phyloP scores from a whole-genome alignment of 2,888 invertebrate species.

The Ectobius pallidus region DNA sequence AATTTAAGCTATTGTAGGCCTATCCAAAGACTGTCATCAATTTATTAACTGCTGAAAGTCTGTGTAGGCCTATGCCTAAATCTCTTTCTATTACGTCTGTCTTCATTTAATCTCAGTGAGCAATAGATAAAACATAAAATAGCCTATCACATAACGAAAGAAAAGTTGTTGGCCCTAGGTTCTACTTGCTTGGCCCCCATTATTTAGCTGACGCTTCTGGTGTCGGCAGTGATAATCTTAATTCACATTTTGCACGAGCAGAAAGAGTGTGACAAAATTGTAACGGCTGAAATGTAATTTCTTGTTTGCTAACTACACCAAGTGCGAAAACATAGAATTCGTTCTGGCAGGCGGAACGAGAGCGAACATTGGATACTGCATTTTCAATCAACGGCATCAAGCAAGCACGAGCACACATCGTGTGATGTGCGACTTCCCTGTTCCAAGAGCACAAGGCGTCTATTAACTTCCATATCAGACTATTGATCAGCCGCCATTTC shows the following conservation, averaged over 20 bases:
- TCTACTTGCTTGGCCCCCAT: background rate
- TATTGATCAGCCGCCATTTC: too few species aligned
- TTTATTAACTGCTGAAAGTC: too few species aligned
- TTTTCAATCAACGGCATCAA: constrained; percentile 10
- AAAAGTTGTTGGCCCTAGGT: too few species aligned
- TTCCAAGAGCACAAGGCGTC: background rate
- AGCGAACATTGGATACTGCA: background rate
- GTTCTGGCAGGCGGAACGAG: constrained; percentile 4
- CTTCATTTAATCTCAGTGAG: too few species aligned
- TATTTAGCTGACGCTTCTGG: background rate
- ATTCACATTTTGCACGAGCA: background rate
- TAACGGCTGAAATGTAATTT: constrained; percentile 4
- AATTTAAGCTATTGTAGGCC: too few species aligned
- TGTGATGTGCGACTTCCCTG: background rate
- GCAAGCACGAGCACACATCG: background rate
- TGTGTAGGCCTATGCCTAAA: too few species aligned
- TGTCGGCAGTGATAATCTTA: background rate
- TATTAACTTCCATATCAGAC: background rate
- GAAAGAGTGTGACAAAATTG: background rate
- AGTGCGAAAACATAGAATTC: background rate
- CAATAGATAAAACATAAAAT: too few species aligned
- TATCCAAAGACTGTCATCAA: too few species aligned
- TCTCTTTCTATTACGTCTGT: too few species aligned
- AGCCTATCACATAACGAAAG: too few species aligned
- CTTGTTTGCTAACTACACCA: constrained; percentile 6